Conservation (phyloP, 2,113 vertebrate genomes). For the Macrotis lagotis region DNA sequence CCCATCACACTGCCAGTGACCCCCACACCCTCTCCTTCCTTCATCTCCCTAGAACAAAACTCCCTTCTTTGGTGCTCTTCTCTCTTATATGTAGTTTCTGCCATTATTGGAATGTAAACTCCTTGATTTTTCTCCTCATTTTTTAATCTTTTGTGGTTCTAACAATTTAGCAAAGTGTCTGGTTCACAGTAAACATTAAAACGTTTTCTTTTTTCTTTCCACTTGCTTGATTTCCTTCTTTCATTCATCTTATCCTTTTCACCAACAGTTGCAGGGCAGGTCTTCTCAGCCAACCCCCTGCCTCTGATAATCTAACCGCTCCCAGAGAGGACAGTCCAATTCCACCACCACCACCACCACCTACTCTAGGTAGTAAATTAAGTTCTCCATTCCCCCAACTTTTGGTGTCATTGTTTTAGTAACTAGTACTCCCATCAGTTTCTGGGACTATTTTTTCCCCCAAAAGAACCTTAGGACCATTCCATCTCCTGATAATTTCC, state of each 20-base stretch:
- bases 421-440: background rate
- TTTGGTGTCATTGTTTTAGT: background rate
- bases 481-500: background rate
- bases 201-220: background rate
- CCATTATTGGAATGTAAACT: background rate
- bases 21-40: background rate
- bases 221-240: background rate
- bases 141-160: background rate
- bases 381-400: background rate
- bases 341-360: background rate
- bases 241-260: background rate
- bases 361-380: background rate
- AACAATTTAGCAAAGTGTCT: background rate
- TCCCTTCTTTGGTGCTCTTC: background rate
- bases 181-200: background rate
- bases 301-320: background rate
- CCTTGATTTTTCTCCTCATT: too few species aligned
- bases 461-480: background rate
- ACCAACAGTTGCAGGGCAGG: background rate
- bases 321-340: background rate
- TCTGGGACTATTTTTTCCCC: background rate
- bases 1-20: background rate
- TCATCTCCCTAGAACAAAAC: background rate
- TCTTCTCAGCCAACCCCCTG: background rate
- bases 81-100: background rate